These are phyloP conservation scores for Iselma pallidipennis DNA, from an alignment of 2,888 invertebrate species.

Conservation along the genomic window DNA sequence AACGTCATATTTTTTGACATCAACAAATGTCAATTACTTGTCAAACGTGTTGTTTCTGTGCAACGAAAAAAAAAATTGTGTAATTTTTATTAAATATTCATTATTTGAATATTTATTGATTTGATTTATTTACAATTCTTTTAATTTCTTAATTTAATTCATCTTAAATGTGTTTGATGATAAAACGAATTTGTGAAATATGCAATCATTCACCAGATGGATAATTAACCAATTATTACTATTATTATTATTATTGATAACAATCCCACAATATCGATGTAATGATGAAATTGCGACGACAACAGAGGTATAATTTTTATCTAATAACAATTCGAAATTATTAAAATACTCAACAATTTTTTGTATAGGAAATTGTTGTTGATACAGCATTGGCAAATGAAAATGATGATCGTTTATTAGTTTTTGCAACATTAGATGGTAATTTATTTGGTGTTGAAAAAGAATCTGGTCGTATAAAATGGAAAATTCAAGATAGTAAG, in stretches of 20 bases:
- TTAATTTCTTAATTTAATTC: background rate
- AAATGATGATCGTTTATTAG: slow-evolving; percentile 71
- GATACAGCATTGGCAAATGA: slow-evolving; percentile 68
- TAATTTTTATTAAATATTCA: too few relatives aligned
- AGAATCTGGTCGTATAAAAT: slow-evolving; percentile 80
- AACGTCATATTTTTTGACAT: too few relatives aligned
- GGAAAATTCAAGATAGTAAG: slow-evolving; percentile 90
- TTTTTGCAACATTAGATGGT: slow-evolving; percentile 93
- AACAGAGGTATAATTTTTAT: background rate
- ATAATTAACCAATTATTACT: background rate
- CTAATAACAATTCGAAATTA: background rate
- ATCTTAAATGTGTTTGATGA: background rate
- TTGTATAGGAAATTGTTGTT: slow-evolving; percentile 33
- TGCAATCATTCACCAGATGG: background rate
- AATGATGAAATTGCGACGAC: background rate
- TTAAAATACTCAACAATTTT: background rate
- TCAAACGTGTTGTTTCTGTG: too few relatives aligned
- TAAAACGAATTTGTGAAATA: background rate
- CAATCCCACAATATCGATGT: background rate
- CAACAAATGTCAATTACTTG: too few relatives aligned
- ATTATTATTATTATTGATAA: background rate
- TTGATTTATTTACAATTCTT: too few relatives aligned
- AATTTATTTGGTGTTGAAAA: slow-evolving; percentile 89
- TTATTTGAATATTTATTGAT: too few relatives aligned
- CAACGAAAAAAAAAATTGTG: too few relatives aligned